phyloP scores from a whole-genome alignment of 2,113 vertebrate species.

The Conger conger region DNA sequence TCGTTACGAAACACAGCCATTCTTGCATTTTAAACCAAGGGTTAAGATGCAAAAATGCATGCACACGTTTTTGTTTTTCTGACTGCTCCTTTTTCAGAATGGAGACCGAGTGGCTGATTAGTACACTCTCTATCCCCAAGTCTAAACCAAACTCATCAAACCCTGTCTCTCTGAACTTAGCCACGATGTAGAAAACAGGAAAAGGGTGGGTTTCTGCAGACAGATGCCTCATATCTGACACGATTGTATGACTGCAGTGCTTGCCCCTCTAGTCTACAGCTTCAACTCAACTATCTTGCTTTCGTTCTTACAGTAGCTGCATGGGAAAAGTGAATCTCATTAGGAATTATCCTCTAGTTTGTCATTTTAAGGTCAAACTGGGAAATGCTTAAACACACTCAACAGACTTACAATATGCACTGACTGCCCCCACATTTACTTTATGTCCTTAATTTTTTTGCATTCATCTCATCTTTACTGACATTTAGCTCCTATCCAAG shows the following conservation, averaged over 20 bases:
- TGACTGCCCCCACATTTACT: not conserved
- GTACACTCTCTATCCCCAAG: not conserved
- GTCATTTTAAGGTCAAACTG: not conserved
- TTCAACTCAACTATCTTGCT: not conserved
- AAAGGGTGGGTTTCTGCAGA: slow-evolving; percentile 33
- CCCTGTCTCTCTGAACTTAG: not conserved
- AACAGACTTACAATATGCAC: not conserved
- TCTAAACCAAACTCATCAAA: not conserved
- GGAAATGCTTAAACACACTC: not conserved
- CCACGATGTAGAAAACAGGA: slow-evolving; percentile 29
- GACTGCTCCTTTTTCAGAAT: not conserved
- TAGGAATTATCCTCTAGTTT: not conserved
- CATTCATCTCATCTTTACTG: not conserved
- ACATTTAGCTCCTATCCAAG: too few relatives aligned
- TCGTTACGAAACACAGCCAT: not conserved
- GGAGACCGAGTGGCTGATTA: not conserved
- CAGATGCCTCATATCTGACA: not conserved
- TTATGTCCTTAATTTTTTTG: not conserved
- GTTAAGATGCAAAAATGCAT: not conserved
- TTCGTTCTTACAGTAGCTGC: not conserved
- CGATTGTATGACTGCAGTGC: not conserved
- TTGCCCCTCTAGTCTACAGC: not conserved
- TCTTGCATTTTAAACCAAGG: not conserved
- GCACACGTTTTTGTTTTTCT: not conserved
- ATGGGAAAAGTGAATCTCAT: not conserved